Conservation (phyloP, 1,140 invertebrate genomes). For the Drosophila sechellia region DNA sequence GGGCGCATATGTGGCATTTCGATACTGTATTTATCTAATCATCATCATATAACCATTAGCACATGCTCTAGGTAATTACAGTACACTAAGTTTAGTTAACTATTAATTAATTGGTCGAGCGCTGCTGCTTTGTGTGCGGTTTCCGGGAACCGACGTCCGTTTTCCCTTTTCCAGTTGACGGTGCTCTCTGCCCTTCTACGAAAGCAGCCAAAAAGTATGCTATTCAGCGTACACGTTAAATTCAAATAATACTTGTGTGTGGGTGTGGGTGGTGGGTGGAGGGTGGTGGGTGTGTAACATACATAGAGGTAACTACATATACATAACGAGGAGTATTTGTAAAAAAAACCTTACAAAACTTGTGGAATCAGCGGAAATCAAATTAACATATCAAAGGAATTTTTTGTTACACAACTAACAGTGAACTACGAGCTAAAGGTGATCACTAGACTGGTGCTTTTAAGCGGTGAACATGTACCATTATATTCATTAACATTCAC, state of each 20-base stretch:
- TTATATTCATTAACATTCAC: slow-evolving; percentile 14
- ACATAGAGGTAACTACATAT: slow-evolving; percentile 35
- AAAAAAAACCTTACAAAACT: slow-evolving; percentile 45
- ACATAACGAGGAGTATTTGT: slow-evolving; percentile 68
- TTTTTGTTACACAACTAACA: slow-evolving; percentile 38
- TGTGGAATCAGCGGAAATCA: slow-evolving; percentile 70
- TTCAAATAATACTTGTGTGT: slow-evolving; percentile 80
- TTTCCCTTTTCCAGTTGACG: slow-evolving; percentile 12
- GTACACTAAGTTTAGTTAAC: slow-evolving; percentile 75
- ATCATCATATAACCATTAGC: slow-evolving; percentile 76
- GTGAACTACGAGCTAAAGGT: slow-evolving; percentile 35
- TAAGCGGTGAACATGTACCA: slow-evolving; percentile 15
- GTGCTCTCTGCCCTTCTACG: slow-evolving; percentile 28
- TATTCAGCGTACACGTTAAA: slow-evolving; percentile 64
- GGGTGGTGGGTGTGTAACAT: slow-evolving; percentile 14
- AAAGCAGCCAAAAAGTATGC: slow-evolving; percentile 64
- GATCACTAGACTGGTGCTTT: slow-evolving; percentile 39
- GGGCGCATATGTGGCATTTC: slow-evolving; percentile 48
- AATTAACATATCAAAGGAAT: slow-evolving; percentile 71
- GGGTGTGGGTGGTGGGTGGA: slow-evolving; percentile 5
- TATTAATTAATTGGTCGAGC: slow-evolving; percentile 82
- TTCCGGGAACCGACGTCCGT: slow-evolving; percentile 25
- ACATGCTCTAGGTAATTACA: slow-evolving; percentile 76
- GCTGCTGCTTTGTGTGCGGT: slow-evolving; percentile 51
- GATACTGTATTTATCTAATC: slow-evolving; percentile 76